Base-by-base conservation (phyloP, 2,113 vertebrate genomes). In the Leptodactylus fuscus region DNA sequence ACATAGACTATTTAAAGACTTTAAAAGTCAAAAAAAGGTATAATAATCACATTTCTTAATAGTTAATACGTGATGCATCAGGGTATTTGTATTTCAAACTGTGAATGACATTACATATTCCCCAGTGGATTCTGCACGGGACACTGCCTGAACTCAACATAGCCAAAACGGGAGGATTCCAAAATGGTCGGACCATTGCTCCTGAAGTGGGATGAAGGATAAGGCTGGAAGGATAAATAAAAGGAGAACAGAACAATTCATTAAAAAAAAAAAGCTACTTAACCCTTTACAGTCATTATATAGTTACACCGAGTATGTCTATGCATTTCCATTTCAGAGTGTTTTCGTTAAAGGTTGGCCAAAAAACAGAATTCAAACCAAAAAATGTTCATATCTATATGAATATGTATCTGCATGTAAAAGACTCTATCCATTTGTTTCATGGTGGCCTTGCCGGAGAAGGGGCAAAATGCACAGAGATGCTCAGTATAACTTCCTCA, bases 11-110 rank as follows among this genome's bases (percentile, higher is more conserved):
- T 88, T 90, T 88, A 90, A 94, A 92, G 90, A 93, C 90, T 88
- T 86, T 87, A 89, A 82, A 88, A 91, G 22, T n/a, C 29, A 16
- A 89, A 58, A 70, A 90, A 58, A 84, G 89, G 88, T 91, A 87
- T 93, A 92, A 93, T 94, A 92, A 94, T 94, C 91, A 91, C 46
- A 91, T 91, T 92, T 88, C 93, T 89, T 93, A 92, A 88, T 92
- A 91, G 92, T 93, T 90, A 94, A 89, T 90, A 91, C 93, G 89
- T 93, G 93, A 94, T 90, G 92, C 89, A 94, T 93, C 94, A 95
- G 94, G 94, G 94, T 95, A 94, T 95, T 93, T 92, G 91, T 93
- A 93, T 91, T 90, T 91, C 91, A 93, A 94, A 94, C 94, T 95
- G 95, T 95, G 94, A 95, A 94, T 91, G 89, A 89, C 89, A 91